These are phyloP conservation scores for Xenentodon cancila DNA, from an alignment of 2,797 vertebrate species.

Conservation along the genomic window DNA sequence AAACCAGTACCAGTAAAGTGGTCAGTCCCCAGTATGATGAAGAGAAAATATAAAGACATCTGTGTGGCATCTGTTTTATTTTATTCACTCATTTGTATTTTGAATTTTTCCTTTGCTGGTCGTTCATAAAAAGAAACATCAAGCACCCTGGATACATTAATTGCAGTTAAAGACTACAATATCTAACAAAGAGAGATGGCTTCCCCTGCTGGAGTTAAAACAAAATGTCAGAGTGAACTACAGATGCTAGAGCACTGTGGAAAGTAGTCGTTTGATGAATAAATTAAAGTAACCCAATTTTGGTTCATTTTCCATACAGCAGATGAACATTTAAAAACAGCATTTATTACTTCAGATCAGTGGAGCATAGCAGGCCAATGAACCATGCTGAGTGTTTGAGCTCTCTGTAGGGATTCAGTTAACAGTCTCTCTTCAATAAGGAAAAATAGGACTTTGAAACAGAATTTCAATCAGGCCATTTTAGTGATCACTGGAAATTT, in stretches of 20 bases:
- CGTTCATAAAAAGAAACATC: conserved; percentile 25
- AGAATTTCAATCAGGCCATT: conserved; percentile 1
- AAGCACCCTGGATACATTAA: conserved; percentile 38
- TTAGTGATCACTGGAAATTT: conserved; percentile 43
- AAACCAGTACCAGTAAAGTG: no score
- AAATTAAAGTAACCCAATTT: conserved; percentile 1
- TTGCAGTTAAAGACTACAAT: conserved; percentile 28
- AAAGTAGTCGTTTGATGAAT: conserved; percentile 10
- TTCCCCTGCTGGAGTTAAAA: conserved; percentile 38
- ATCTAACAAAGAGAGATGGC: conserved; percentile 29
- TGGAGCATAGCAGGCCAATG: conserved; percentile 1
- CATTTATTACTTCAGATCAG: conserved; percentile 5
- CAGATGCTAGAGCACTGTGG: background rate
- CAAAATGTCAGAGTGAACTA: conserved; percentile 1
- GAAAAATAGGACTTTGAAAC: conserved; percentile 9
- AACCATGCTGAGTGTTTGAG: conserved; percentile 13
- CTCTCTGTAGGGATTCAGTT: conserved; percentile 16
- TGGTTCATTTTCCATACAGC: conserved; percentile 8
- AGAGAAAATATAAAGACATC: conserved; percentile 10
- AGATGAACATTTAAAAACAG: conserved; percentile 9
- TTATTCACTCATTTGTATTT: no score
- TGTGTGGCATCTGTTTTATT: conserved; percentile 16
- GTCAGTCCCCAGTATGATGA: background rate
- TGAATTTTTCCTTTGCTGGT: conserved; percentile 15
- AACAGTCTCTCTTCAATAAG: conserved; percentile 8